These are phyloP conservation scores for Hermetia illucens DNA, from an alignment of 1,140 invertebrate species.

Conservation along the genomic window DNA sequence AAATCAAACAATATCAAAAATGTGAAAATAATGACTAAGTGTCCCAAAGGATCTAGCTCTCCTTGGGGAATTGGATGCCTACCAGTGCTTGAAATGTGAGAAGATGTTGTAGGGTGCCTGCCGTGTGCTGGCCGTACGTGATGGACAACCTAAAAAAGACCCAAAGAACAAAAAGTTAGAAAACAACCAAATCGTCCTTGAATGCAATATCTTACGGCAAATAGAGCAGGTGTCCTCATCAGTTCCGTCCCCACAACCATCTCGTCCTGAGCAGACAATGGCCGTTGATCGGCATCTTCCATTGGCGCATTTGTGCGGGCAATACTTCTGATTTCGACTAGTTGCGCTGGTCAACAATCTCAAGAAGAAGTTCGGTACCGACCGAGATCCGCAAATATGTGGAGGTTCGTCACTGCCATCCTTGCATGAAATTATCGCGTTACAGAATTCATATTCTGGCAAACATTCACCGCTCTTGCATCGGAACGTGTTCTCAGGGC, in stretches of 20 bases:
- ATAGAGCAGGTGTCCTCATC: constrained; percentile 72
- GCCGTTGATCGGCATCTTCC: constrained; percentile 74
- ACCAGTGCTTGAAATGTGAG: constrained; percentile 14
- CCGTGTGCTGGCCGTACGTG: constrained; percentile 19
- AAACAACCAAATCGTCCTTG: neutral
- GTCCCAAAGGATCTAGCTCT: neutral
- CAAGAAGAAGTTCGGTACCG: constrained; percentile 24
- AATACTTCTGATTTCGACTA: constrained; percentile 25
- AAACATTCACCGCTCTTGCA: constrained; percentile 72
- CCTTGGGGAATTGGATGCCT: neutral
- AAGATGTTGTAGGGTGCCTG: constrained; percentile 18
- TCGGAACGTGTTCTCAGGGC: constrained; percentile 65
- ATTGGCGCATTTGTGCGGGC: constrained; percentile 70
- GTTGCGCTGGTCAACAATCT: constrained; percentile 18
- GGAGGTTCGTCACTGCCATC: constrained; percentile 75
- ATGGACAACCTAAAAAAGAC: constrained; percentile 40
- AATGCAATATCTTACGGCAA: constrained; percentile 49
- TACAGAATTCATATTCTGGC: constrained; percentile 81
- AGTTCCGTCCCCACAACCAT: constrained; percentile 79
- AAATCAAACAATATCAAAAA: too few relatives aligned
- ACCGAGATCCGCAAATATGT: constrained; percentile 46
- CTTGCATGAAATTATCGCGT: constrained; percentile 68
- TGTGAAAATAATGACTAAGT: neutral
- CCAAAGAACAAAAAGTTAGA: constrained; percentile 7
- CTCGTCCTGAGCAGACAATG: constrained; percentile 70